These are phyloP conservation scores for Ochropleura plecta DNA, from an alignment of 2,888 invertebrate genomes.

Conservation along the genomic window DNA sequence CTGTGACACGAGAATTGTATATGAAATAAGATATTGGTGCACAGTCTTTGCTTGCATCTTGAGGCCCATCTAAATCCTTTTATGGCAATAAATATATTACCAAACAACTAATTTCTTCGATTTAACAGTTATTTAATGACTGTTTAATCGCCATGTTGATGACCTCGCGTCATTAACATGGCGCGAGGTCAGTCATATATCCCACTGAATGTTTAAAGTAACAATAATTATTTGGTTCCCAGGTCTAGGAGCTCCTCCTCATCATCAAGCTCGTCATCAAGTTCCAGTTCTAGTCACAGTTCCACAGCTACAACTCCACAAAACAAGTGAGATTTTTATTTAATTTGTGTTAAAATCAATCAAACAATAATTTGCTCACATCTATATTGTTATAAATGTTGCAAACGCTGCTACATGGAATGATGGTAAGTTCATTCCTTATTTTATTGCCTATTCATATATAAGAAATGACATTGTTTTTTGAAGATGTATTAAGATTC, in stretches of 20 bases:
- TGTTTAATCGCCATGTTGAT: too few species aligned
- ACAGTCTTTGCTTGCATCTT: too few species aligned
- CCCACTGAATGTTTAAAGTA: neutral
- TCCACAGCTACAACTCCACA: conserved; percentile 80
- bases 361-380: conserved; percentile 24
- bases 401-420: conserved; percentile 52
- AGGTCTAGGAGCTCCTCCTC: conserved; percentile 87
- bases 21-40: too few species aligned
- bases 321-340: conserved; percentile 80
- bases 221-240: conserved; percentile 30
- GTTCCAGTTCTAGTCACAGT: conserved; percentile 88
- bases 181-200: neutral
- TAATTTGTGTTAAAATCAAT: conserved; percentile 11
- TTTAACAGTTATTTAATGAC: too few species aligned
- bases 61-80: too few species aligned
- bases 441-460: conserved; percentile 15
- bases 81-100: too few species aligned
- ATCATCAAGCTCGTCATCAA: conserved; percentile 86
- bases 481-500: neutral
- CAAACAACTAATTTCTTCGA: too few species aligned
- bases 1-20: too few species aligned
- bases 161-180: too few species aligned
- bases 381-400: conserved; percentile 25
- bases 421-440: conserved; percentile 52
- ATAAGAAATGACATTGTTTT: neutral